These are phyloP conservation scores for Bradypodion ventrale DNA, from an alignment of 2,797 vertebrate species.

Conservation along the genomic window DNA sequence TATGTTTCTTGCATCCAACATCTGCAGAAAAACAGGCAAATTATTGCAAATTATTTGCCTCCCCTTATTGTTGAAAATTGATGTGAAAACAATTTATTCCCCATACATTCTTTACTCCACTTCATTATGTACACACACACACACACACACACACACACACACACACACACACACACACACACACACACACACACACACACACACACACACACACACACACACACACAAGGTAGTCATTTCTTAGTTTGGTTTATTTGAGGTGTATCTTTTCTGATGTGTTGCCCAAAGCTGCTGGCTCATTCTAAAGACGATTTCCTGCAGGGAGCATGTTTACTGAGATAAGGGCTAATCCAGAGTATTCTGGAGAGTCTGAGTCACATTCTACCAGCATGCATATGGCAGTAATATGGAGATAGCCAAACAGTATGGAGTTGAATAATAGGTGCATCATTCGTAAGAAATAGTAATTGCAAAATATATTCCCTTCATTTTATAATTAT, in stretches of 20 bases:
- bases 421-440: not conserved
- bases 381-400: not conserved
- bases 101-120: not conserved
- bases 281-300: not conserved
- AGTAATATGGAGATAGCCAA: slow-evolving; percentile 1
- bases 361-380: not conserved
- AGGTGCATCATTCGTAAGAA: not conserved
- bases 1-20: not conserved
- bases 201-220: too few species aligned
- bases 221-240: not conserved
- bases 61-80: not conserved
- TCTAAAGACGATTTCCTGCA: slow-evolving; percentile 18
- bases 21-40: not conserved
- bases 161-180: too few species aligned
- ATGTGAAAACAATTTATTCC: not conserved
- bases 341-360: slow-evolving; percentile 12
- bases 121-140: not conserved
- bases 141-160: not conserved
- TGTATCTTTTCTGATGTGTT: slow-evolving; percentile 17
- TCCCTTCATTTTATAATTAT: not conserved
- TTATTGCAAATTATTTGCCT: not conserved
- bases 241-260: not conserved
- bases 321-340: slow-evolving; percentile 18
- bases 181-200: too few species aligned
- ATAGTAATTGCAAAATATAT: not conserved